Evolutionary conservation across 2,888 invertebrate species (phyloP), one percentile per base, ranked within the genome.

Genomic region (Dicycla oo): DNA sequence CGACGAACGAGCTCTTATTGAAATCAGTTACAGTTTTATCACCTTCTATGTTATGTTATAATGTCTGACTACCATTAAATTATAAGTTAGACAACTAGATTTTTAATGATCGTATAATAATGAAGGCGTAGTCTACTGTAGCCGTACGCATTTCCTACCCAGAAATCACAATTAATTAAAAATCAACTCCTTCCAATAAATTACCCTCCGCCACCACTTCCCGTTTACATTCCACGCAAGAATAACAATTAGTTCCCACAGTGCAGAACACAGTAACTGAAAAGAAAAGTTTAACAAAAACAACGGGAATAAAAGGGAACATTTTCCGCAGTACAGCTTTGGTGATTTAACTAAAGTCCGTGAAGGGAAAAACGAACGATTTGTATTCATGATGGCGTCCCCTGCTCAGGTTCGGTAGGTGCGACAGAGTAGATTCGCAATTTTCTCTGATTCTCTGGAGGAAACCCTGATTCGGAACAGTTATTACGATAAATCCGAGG

Each of bases 311-410:
- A 84, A 84, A 86, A 79, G 67, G 69, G 69, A 80, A 82, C 75
- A 83, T 87, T 86, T 81, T 78, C 85, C 84, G 87, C 81, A 86
- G 81, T 85, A 80, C 82, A 80, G 80, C 82, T 81, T 78, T 77
- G 85, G 85, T 87, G 88, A 88, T 88, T 88, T 87, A 87, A 86
- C 85, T 84, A 87, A 84, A 86, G 84, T 84, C 84, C 84, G 84
- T 81, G 83, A 86, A 85, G 81, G 86, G 75, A 82, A 83, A 80
- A 84, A 78, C 82, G 85, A 80, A 80, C 88, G 82, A 88, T 88
- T 88, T 87, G 88, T 88, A 88, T 88, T 88, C 88, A 88, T 87
- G 86, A 87, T 88, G 75, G 83, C 81, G 86, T 82, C 84, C 85
- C 82, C 80, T 85, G 81, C 82, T 83, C 85, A 87, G 88, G 87